Percentiles rank a stretch among this genome's conserved stretches.
Evolutionary conservation across 2,888 invertebrate species (phyloP).

Genomic region (Morinoia aosen): DNA sequence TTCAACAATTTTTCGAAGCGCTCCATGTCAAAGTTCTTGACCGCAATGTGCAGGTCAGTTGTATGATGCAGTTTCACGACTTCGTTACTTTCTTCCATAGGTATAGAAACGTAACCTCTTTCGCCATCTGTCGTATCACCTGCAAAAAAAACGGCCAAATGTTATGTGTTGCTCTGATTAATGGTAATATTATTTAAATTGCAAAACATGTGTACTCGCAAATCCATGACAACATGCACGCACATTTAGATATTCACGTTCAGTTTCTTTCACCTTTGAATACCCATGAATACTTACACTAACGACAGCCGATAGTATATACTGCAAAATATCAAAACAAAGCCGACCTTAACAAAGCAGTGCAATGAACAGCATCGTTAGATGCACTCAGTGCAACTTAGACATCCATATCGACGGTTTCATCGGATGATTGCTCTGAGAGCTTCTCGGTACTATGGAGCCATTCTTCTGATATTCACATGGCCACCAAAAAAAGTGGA

Average conservation of each 20-base stretch:
- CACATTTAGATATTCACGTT: too few relatives aligned
- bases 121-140: constrained; percentile 33
- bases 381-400: neutral
- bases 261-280: too few relatives aligned
- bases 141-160: neutral
- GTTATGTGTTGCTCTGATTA: neutral
- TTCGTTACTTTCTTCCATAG: constrained; percentile 7
- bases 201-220: too few relatives aligned
- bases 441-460: too few relatives aligned
- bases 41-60: constrained; percentile 61
- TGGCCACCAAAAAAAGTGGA: too few relatives aligned
- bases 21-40: constrained; percentile 14
- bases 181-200: too few relatives aligned
- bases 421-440: too few relatives aligned
- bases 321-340: neutral
- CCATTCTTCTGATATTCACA: too few relatives aligned
- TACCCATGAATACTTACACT: too few relatives aligned
- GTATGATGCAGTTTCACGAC: constrained; percentile 35
- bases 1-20: constrained; percentile 56
- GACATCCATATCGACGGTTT: neutral
- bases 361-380: neutral
- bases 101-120: neutral
- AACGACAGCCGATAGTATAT: too few relatives aligned
- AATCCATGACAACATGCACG: too few relatives aligned
- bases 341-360: neutral